Evolutionary conservation across 2,797 vertebrate genomes (phyloP).

Genomic region (Microctenopoma lineatum): DNA sequence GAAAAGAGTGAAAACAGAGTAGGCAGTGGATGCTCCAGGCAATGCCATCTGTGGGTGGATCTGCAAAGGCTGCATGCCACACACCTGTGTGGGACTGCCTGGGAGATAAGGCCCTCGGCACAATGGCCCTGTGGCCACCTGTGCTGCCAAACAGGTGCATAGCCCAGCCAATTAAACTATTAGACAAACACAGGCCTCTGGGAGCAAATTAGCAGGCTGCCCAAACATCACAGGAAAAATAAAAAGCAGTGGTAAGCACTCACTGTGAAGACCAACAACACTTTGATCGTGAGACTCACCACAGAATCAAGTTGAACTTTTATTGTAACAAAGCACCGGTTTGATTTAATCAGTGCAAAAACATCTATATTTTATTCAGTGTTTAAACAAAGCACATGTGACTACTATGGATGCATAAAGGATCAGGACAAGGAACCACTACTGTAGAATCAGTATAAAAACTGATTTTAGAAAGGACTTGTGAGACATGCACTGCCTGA

Average conservation of each 20-base stretch:
- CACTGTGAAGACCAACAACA: constrained; percentile 55
- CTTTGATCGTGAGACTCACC: constrained; percentile 55
- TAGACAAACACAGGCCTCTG: constrained; percentile 82
- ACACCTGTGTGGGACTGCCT: constrained; percentile 83
- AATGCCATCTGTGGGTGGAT: constrained; percentile 81
- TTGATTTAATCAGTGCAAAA: constrained; percentile 4
- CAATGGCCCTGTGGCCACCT: constrained; percentile 80
- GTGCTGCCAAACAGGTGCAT: constrained; percentile 82
- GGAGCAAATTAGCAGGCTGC: constrained; percentile 80
- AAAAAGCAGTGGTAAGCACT: constrained; percentile 73
- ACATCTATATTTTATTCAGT: neutral
- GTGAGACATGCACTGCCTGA: too few species aligned
- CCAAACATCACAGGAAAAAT: constrained; percentile 70
- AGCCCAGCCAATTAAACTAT: constrained; percentile 85
- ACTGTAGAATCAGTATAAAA: constrained; percentile 1
- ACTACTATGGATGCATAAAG: neutral
- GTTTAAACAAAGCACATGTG: neutral
- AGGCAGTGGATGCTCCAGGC: constrained; percentile 70
- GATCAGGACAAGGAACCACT: neutral
- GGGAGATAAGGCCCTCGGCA: constrained; percentile 76
- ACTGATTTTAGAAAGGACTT: neutral
- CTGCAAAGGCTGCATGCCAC: constrained; percentile 75
- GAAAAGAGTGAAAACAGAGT: constrained; percentile 57
- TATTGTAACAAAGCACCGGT: neutral
- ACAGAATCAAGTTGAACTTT: constrained; percentile 8